Evolutionary conservation across 1,140 invertebrate species (phyloP), one percentile per base, ranked within the genome.

Genomic region (Neodiprion virginianus): DNA sequence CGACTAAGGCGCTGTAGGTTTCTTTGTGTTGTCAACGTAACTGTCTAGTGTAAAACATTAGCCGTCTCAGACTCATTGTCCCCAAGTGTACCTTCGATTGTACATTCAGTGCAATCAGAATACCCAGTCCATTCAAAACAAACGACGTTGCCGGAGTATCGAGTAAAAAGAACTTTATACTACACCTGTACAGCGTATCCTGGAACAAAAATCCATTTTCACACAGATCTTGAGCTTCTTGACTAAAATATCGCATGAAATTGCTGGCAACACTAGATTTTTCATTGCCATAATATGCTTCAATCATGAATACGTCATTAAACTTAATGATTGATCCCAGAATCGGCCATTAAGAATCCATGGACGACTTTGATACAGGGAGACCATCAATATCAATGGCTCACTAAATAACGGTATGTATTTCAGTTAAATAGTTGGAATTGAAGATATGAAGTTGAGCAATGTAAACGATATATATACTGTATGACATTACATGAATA

Each of bases 301-400:
- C 67, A 28, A 61, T 77, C 78, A 79, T 67, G 71, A 79, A 82
- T 14, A 80, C 74, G 40, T 73, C 12, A 10, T 72, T 48, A 66
- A 66, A 28, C 48, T 50, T 23, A 61, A 78, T 48, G 49, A 78
- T 61, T 66, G 71, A 28, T n/a, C 75, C 76, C 76, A 83, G 76
- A 69, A 83, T 84, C n/a, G 81, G 76, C 80, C 79, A 83, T 65
- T 80, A 74, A 21, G 70, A 12, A 71, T 77, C 70, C 12, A 17
- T 47, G n/a, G 70, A 61, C 10, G 67, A 73, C n/a, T 74, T 77
- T 53, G 71, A 73, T 50, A 80, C 65, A 17, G 79, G 76, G 69
- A 78, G 17, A 9, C 79, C 79, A 71, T 81, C 79, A n/a, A 78
- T 77, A 74, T 79, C 76, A 65, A 72, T 72, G 9, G 67, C 21